Evolutionary conservation across 2,797 vertebrate genomes (phyloP).

Genomic region (Myiotriccus ornatus): DNA sequence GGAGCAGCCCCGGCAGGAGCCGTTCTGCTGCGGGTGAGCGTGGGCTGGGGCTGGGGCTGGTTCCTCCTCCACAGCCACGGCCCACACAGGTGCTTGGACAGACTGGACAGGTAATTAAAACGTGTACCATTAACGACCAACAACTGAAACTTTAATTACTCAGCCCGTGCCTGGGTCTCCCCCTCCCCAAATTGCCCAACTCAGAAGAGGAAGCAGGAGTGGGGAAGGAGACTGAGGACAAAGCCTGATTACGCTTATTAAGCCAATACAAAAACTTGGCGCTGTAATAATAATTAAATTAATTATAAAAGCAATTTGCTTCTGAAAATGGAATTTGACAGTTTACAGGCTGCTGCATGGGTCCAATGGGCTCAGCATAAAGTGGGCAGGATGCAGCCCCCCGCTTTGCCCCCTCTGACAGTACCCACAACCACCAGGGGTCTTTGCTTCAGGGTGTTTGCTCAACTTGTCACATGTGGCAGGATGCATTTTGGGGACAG

Average conservation of each 20-base stretch:
- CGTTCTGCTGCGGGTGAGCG: not conserved
- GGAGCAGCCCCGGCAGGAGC: not conserved
- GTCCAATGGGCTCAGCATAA: not conserved
- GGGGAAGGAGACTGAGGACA: conserved; percentile 35
- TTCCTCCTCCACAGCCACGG: not conserved
- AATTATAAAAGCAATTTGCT: conserved; percentile 76
- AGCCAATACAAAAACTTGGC: conserved; percentile 56
- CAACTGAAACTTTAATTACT: conserved; percentile 57
- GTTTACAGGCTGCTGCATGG: conserved; percentile 28
- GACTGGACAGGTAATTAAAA: conserved; percentile 53
- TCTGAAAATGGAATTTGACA: conserved; percentile 63
- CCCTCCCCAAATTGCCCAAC: not conserved
- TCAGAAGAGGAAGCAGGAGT: not conserved
- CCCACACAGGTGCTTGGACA: not conserved
- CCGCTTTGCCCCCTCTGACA: accelerated
- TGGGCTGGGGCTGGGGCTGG: not conserved
- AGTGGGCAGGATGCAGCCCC: conserved; percentile 13
- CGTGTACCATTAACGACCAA: not conserved
- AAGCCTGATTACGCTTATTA: conserved; percentile 69
- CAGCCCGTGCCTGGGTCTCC: not conserved
- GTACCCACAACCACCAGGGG: not conserved
- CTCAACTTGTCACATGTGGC: accelerated
- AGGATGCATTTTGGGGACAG: not conserved
- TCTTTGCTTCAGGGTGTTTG: not conserved
- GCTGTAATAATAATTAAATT: conserved; percentile 72